These are phyloP conservation scores for Gallinago undulata DNA, from an alignment of 2,113 vertebrate species.

Conservation along the genomic window DNA sequence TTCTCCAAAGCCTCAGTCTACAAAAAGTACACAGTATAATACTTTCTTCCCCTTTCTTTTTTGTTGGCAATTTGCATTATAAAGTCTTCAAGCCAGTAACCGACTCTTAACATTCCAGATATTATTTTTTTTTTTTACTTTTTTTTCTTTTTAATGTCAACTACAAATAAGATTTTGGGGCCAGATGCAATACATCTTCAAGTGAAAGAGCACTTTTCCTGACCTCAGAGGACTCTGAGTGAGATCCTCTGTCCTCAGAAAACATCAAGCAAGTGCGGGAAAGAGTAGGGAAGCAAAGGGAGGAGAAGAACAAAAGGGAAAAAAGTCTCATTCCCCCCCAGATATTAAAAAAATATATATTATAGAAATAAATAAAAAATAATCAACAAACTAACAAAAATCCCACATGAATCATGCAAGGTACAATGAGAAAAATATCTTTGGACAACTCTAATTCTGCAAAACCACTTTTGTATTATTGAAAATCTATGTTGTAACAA, in stretches of 20 bases:
- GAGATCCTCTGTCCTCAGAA: neutral
- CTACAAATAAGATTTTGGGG: neutral
- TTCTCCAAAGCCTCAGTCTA: neutral
- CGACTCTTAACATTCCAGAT: fast-evolving
- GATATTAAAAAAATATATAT: neutral
- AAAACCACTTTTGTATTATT: neutral
- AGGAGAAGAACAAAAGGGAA: neutral
- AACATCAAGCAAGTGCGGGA: neutral
- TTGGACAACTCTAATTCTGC: neutral
- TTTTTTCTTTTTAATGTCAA: neutral
- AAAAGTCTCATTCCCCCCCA: neutral
- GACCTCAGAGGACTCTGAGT: neutral
- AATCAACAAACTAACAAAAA: neutral
- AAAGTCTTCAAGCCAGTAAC: neutral
- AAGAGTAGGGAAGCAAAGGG: neutral
- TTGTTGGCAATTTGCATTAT: neutral
- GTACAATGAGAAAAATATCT: neutral
- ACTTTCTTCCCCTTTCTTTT: neutral
- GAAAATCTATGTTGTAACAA: constrained; percentile 31
- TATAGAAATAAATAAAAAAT: neutral
- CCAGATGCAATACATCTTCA: neutral
- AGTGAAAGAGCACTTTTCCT: neutral
- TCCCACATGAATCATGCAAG: neutral
- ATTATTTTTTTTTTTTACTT: no score
- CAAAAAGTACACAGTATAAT: neutral